A percentile compares a stretch with the other conserved stretches of the same genome.
Conservation (phyloP, 2,888 invertebrate species). For the Melolontha melolontha region DNA sequence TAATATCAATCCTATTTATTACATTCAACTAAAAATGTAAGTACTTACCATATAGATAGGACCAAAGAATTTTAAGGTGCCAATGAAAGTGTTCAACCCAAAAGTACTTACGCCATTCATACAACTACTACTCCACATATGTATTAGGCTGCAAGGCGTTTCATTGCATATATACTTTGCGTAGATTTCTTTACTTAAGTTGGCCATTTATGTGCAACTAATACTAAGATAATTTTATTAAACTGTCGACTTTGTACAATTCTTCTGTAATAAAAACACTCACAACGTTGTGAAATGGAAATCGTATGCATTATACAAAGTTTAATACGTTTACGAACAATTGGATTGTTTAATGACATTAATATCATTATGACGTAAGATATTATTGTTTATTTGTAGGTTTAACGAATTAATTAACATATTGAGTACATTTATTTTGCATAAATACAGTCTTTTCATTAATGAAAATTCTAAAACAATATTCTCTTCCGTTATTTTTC, state of each 20-base stretch:
- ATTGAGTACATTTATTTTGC: no score
- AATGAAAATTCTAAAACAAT: no score
- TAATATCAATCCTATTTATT: no score
- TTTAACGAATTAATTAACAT: no score
- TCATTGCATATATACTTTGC: conserved; percentile 46
- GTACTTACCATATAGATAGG: conserved; percentile 56
- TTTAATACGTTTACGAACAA: background rate
- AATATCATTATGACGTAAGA: background rate
- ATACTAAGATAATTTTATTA: background rate
- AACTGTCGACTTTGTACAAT: no score
- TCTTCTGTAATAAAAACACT: background rate
- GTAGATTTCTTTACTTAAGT: conserved; percentile 55
- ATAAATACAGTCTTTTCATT: no score
- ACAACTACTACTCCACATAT: conserved; percentile 52
- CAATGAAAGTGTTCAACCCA: conserved; percentile 45
- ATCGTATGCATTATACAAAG: no score
- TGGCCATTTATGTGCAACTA: conserved; percentile 14
- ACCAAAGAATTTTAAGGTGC: conserved; percentile 54
- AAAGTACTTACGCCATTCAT: conserved; percentile 40
- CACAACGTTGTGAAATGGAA: background rate
- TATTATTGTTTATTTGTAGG: no score
- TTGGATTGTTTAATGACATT: background rate
- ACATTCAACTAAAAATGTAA: conserved; percentile 1
- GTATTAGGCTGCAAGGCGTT: conserved; percentile 49
- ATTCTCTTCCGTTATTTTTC: no score